A percentile compares a stretch with the other conserved stretches of the same genome.
Conservation (phyloP, 1,140 invertebrate genomes). For the Drosophila mayri region DNA sequence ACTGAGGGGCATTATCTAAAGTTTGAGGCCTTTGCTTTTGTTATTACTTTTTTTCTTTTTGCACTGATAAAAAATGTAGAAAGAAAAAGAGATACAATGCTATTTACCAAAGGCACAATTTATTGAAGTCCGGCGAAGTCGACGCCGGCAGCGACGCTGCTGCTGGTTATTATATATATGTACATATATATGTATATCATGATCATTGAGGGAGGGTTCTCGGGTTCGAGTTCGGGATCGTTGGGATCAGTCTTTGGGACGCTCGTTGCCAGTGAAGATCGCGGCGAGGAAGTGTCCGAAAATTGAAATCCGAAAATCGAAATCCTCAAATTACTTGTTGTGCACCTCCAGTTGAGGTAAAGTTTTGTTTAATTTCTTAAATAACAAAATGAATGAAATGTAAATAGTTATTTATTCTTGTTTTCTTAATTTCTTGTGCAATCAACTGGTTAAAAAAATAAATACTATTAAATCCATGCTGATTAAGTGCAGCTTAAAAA, state of each 20-base stretch:
- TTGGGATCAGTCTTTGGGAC: conserved; percentile 66
- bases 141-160: conserved; percentile 11
- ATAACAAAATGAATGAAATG: not conserved
- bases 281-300: conserved; percentile 22
- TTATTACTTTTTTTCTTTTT: conserved; percentile 3
- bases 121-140: conserved; percentile 24
- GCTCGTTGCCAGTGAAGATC: conserved; percentile 57
- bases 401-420: conserved; percentile 1
- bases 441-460: not conserved
- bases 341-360: conserved; percentile 36
- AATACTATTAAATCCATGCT: conserved; percentile 20
- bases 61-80: conserved; percentile 27
- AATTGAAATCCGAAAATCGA: not conserved
- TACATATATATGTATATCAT: conserved; percentile 21
- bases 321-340: too few relatives aligned
- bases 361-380: conserved; percentile 1
- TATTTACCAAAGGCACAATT: conserved; percentile 20
- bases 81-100: conserved; percentile 17
- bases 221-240: conserved; percentile 49
- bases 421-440: not conserved
- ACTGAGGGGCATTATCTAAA: conserved; percentile 18
- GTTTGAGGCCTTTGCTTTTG: conserved; percentile 13
- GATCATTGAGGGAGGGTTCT: conserved; percentile 39
- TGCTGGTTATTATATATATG: too few relatives aligned
- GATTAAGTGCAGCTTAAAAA: conserved; percentile 35